Evolutionary conservation across 2,113 vertebrate genomes (phyloP), one percentile per base, ranked within the genome.

Genomic region (Conger conger): DNA sequence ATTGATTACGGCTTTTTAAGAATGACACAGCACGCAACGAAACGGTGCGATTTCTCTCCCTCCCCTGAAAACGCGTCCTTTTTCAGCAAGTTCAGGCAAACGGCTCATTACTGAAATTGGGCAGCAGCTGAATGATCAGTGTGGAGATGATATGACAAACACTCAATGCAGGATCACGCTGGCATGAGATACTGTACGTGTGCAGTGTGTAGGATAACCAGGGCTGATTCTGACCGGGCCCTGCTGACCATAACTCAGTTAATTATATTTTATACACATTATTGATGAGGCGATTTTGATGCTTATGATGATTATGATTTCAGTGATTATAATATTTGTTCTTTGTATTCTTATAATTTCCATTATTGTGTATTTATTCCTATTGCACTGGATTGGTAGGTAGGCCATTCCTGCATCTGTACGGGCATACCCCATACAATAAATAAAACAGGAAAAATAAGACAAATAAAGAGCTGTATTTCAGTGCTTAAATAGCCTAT

Each of bases 21-120:
- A 81, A 82, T 81, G 92, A 92, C 92, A 93, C 93, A 63, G 87
- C 87, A 82, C 86, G 85, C 90, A 89, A 91, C 83, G 89, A 83
- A 91, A 87, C 87, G 83, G 76, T 86, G 88, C 80, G 36, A 87
- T 85, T 91, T 87, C 81, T 42, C 42, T 83, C 13, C 76, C 82
- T n/a, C 45, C 6, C 45, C 45, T 50, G 82, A 87, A 83, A 89
- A 85, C 86, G 81, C 86, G 92, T 86, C 86, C 90, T 87, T 91
- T 50, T 91, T 86, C 73, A 88, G 91, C 87, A 87, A 90, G 88
- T 89, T 87, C 83, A 54, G 83, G 79, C 53, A 80, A 89, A 87
- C 86, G 87, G 57, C 33, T 53, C 86, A 89, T 85, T 85, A 80
- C 86, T 87, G 76, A 88, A 90, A 90, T 91, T 85, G 86, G 83